Percentiles rank a stretch among this genome's conserved stretches.
Evolutionary conservation across 2,797 vertebrate species (phyloP).

Genomic region (Dromococcyx pavoninus): DNA sequence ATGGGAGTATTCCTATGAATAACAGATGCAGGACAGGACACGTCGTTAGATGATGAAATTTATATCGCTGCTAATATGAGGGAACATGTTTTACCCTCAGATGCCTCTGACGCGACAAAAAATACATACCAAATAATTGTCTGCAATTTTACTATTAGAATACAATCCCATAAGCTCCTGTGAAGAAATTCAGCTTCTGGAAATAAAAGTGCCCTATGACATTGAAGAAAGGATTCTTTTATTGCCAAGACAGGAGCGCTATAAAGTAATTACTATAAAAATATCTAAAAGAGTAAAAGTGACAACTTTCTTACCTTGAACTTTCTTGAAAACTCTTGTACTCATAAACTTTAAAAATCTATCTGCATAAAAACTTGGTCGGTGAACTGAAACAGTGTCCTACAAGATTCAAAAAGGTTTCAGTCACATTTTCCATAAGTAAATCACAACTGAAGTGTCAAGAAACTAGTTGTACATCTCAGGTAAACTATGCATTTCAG

Average conservation of each 20-base stretch:
- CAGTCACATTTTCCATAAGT: background rate
- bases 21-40: background rate
- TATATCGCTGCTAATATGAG: background rate
- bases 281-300: background rate
- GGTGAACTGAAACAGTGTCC: conserved; percentile 96
- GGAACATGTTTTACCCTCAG: background rate
- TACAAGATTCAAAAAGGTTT: conserved; percentile 69
- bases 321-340: conserved; percentile 93
- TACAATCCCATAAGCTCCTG: background rate
- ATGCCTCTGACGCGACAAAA: background rate
- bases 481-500: background rate
- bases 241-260: background rate
- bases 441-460: background rate
- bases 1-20: background rate
- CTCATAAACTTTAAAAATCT: conserved; percentile 99
- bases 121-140: background rate
- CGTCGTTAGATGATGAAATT: background rate
- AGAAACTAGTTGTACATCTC: background rate
- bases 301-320: conserved; percentile 85
- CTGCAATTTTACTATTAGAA: background rate
- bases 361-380: conserved; percentile 95
- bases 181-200: background rate
- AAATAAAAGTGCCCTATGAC: background rate
- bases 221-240: background rate
- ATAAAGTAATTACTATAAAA: background rate